Evolutionary conservation across 2,888 invertebrate species (phyloP).

Genomic region (Amiota communis): DNA sequence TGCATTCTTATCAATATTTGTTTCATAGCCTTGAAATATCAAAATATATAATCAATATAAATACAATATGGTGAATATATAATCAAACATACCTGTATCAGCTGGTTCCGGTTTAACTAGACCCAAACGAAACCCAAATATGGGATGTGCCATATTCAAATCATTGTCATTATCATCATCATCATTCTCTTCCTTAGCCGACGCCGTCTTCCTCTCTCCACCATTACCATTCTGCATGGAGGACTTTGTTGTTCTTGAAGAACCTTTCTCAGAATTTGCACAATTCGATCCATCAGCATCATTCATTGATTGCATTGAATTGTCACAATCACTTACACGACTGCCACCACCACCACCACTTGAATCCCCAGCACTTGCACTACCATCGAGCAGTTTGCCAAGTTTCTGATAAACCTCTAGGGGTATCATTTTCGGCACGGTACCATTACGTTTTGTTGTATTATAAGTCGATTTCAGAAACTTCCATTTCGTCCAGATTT

Average conservation of each 20-base stretch:
- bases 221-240: slow-evolving; percentile 28
- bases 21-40: slow-evolving; percentile 60
- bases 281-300: slow-evolving; percentile 52
- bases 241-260: slow-evolving; percentile 30
- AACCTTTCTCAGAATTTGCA: background rate
- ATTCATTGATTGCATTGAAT: slow-evolving; percentile 49
- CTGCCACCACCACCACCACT: slow-evolving; percentile 27
- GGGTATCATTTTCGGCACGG: slow-evolving; percentile 69
- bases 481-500: slow-evolving; percentile 73
- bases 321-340: slow-evolving; percentile 53
- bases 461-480: slow-evolving; percentile 72
- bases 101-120: slow-evolving; percentile 68
- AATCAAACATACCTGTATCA: slow-evolving; percentile 49
- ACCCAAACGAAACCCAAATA: slow-evolving; percentile 70
- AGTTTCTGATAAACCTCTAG: slow-evolving; percentile 64
- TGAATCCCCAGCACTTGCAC: slow-evolving; percentile 38
- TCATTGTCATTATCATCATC: slow-evolving; percentile 47
- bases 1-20: slow-evolving; percentile 36
- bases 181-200: slow-evolving; percentile 38
- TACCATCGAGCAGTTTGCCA: slow-evolving; percentile 59
- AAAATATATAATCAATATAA: slow-evolving; percentile 9
- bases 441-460: slow-evolving; percentile 69
- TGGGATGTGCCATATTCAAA: slow-evolving; percentile 66
- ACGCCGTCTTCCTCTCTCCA: background rate
- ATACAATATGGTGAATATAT: background rate